A percentile compares a stretch with the other conserved stretches of the same genome.
Conservation (phyloP, 2,113 vertebrate genomes). For the Collichthys lucidus region DNA sequence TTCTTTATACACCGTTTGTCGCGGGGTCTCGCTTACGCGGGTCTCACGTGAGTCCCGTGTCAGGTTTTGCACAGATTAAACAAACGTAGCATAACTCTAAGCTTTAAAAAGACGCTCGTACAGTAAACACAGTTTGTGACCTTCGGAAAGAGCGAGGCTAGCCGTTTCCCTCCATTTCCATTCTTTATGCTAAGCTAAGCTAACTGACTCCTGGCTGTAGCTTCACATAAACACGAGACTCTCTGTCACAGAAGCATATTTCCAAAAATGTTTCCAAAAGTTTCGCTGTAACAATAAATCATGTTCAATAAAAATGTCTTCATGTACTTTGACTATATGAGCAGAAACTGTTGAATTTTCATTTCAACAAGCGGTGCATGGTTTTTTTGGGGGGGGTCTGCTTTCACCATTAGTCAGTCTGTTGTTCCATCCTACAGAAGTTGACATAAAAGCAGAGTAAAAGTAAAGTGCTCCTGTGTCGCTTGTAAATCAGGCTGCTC, state of each 20-base stretch:
- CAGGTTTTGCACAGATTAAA: too few relatives aligned
- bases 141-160: background rate
- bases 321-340: conserved; percentile 9
- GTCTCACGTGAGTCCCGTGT: too few relatives aligned
- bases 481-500: conserved; percentile 68
- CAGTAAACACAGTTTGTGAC: background rate
- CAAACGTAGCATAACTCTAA: too few relatives aligned
- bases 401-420: conserved; percentile 63
- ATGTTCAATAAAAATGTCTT: conserved; percentile 44
- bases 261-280: background rate
- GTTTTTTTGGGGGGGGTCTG: conserved; percentile 43
- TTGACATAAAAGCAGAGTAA: conserved; percentile 52
- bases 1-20: too few relatives aligned
- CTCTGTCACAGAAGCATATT: too few relatives aligned
- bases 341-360: conserved; percentile 17
- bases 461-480: conserved; percentile 60
- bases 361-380: background rate
- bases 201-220: background rate
- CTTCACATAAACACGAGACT: too few relatives aligned
- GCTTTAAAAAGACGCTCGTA: background rate
- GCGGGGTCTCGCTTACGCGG: too few relatives aligned
- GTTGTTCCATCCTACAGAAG: conserved; percentile 50
- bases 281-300: conserved; percentile 36
- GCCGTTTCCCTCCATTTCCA: background rate
- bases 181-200: background rate